Base-by-base conservation (phyloP, 1,140 invertebrate species). In the Leucophenga varia region DNA sequence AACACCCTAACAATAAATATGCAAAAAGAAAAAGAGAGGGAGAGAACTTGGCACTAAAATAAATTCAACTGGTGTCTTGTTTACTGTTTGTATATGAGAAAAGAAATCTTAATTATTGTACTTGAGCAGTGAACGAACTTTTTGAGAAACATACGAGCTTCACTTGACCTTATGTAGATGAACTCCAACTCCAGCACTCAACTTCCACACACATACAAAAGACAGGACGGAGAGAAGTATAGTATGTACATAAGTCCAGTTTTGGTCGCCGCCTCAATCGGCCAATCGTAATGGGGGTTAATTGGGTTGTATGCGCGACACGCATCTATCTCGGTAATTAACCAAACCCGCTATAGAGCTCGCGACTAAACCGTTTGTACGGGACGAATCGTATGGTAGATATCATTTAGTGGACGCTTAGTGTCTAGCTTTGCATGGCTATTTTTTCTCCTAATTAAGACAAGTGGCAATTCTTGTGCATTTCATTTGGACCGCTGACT, bases 291-390 rank as follows among this genome's bases (percentile, higher is more conserved):
- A 72, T 72, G 69, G 69, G 69, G 69, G 69, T 72, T 72, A 72
- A 72, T 72, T 72, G 65, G 69, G 55, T 64, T 64, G 64, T 72
- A 69, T 64, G 69, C 64, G 60, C 69, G 64, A 72, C 69, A 72
- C 68, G 69, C 69, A 72, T 72, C 64, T 61, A 72, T 72, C 69
- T 72, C 59, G 57, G 61, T 72, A 72, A 72, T 72, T 72, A 65
- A 57, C 50, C 52, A 60, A 67, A n/a, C n/a, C n/a, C n/a, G n/a
- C n/a, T n/a, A n/a, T n/a, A n/a, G n/a, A n/a, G n/a, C n/a, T n/a
- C n/a, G n/a, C n/a, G n/a, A n/a, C n/a, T n/a, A n/a, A n/a, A n/a
- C n/a, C n/a, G n/a, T n/a, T n/a, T n/a, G n/a, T n/a, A n/a, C n/a
- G n/a, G n/a, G n/a, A n/a, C n/a, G n/a, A n/a, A 54, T 47, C 59